These are phyloP conservation scores for Podotricha telesiphe DNA, from an alignment of 2,888 invertebrate species.

Conservation along the genomic window DNA sequence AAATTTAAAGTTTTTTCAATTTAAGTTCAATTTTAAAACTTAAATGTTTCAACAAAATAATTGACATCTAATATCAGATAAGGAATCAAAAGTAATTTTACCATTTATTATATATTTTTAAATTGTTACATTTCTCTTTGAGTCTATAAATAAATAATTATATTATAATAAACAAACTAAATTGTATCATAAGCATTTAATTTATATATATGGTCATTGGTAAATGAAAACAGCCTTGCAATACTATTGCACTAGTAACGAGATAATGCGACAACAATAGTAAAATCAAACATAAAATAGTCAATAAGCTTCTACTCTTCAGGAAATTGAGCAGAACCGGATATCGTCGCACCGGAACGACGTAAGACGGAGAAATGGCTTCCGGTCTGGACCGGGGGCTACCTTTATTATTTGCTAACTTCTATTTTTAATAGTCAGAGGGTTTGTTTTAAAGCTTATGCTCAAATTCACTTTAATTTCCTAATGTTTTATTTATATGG, in stretches of 20 bases:
- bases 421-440: constrained; percentile 37
- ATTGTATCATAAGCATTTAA: too few relatives aligned
- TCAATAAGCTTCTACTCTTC: constrained; percentile 63
- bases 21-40: too few relatives aligned
- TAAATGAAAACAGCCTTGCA: not conserved
- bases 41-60: too few relatives aligned
- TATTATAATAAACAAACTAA: too few relatives aligned
- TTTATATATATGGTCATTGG: too few relatives aligned
- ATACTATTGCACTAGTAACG: not conserved
- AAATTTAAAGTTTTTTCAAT: too few relatives aligned
- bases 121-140: too few relatives aligned
- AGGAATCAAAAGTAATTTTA: too few relatives aligned
- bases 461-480: constrained; percentile 1
- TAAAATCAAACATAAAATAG: constrained; percentile 40
- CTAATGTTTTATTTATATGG: not conserved
- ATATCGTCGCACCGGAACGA: constrained; percentile 79
- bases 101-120: too few relatives aligned
- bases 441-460: constrained; percentile 13
- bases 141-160: too few relatives aligned
- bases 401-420: constrained; percentile 71
- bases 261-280: constrained; percentile 45
- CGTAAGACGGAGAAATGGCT: constrained; percentile 74
- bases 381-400: constrained; percentile 73
- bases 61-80: too few relatives aligned
- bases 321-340: constrained; percentile 82